Base-by-base conservation (phyloP, 2,888 invertebrate species). In the Diadegma fenestrale region DNA sequence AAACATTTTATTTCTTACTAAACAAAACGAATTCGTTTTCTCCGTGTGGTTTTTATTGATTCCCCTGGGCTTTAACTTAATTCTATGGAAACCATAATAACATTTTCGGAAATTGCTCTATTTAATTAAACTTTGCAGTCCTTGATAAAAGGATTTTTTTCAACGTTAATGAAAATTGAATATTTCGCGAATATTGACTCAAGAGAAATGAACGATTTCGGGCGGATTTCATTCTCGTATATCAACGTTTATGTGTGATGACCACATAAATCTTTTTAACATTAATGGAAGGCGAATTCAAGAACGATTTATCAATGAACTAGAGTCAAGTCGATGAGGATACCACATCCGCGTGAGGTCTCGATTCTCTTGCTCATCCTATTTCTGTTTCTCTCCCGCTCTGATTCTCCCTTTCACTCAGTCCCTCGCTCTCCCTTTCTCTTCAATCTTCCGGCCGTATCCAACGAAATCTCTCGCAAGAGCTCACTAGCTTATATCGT, bases 251-350 rank as follows among this genome's bases (percentile, higher is more conserved):
- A 45, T 41, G 17, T 63, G 33, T 80, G 51, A 68, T 63, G 51
- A 84, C 51, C 43, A 64, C 54, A 69, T 37, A 64, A 75, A 71
- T 43, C 71, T 64, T 63, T 66, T 64, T 63, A 37, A 64, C 73
- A 30, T 51, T 85, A 79, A 82, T 85, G 78, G 77, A 68, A 79
- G 45, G 78, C 71, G 82, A 79, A 79, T 82, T 82, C 58, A 76
- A 78, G 79, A 79, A 79, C 85, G 81, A 85, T 85, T 85, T 85
- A 85, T 85, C 84, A 85, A 85, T 85, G 81, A 85, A 81, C 73
- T 69, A 51, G 73, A 78, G 78, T 63, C 54, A 45, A 71, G 71
- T 82, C 81, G 78, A 71, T 82, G 85, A 79, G 79, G 82, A 85
- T 75, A 80, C 72, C 48, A 64, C 79, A 79, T 79, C 71, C 58